Base-by-base conservation (phyloP, 2,113 vertebrate genomes). In the Carassius carassius region DNA sequence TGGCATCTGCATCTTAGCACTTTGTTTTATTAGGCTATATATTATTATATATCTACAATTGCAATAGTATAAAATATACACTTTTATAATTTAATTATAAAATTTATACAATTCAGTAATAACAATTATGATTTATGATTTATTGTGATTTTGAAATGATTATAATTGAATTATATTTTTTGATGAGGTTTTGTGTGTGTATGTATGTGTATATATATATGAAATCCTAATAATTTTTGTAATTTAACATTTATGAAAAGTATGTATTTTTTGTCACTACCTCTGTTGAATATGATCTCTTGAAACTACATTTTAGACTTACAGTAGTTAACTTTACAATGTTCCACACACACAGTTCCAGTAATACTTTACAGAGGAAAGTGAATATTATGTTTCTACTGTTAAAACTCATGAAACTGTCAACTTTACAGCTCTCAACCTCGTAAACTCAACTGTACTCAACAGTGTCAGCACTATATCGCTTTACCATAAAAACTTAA, bases 401-500 rank as follows among this genome's bases (percentile, higher is more conserved):
- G 25, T 56, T 76, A 78, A 78, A 58, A 58, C 19, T 12, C 25
- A 19, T 70, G 35, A 78, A 35, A 41, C 35, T 41, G 54, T 41
- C 7, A 62, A 60, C 19, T 62, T 78, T 62, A 62, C 56, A 41
- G 21, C 41, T 80, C 49, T 32, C 29, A 32, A 21, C 47, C 23
- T 51, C 58, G 0, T 62, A 79, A 79, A 47, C 35, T 3, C 12
- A 19, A 51, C 49, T 51, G 25, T 32, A 54, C 47, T 76, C n/a
- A 76, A 29, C 47, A 25, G 73, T n/a, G 16, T 78, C 19, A 78
- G 12, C 54, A 62, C 17, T 13, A 62, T 37, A 78, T 41, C 32
- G 1, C 56, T 41, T 79, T 16, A 63, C 54, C 19, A 63, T 44
- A 79, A 79, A 77, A 79, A 25, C 32, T 23, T 44, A 62, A 63